A percentile compares a stretch with the other conserved stretches of the same genome.
These are phyloP conservation scores for Antigone vipio DNA, from an alignment of 2,113 vertebrate genomes.

Conservation along the genomic window DNA sequence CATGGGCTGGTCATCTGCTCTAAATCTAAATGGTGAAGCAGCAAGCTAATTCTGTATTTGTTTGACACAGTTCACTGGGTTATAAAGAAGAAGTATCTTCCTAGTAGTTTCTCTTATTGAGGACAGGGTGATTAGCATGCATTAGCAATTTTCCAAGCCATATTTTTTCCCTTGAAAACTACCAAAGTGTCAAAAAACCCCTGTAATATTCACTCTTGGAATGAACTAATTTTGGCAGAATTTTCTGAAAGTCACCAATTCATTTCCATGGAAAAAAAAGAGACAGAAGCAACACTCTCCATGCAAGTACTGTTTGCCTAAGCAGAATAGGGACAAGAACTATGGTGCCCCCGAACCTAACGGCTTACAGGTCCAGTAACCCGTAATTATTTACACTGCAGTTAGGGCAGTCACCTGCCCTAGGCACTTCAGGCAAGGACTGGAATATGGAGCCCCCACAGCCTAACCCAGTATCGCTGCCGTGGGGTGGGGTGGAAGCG, in stretches of 20 bases:
- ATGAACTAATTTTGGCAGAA: neutral
- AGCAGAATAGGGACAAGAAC: neutral
- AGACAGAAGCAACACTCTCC: neutral
- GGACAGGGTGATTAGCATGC: neutral
- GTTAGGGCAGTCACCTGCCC: neutral
- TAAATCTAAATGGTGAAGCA: neutral
- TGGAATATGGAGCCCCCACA: neutral
- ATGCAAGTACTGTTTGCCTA: neutral
- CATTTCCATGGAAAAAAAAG: neutral
- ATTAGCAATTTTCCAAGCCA: neutral
- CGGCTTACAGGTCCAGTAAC: neutral
- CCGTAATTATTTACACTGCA: neutral
- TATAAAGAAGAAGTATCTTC: neutral
- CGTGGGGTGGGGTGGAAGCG: neutral
- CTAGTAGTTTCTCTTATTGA: neutral
- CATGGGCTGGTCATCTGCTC: neutral
- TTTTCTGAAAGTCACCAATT: neutral
- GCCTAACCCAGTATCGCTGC: neutral
- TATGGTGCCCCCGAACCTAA: neutral
- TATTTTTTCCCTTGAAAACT: neutral
- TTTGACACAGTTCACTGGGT: neutral
- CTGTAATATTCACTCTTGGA: rapidly evolving
- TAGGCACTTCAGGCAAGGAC: neutral
- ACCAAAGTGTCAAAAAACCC: neutral
- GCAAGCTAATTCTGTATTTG: neutral